Evolutionary conservation across 1,140 invertebrate species (phyloP).

Genomic region (Sogatella furcifera): DNA sequence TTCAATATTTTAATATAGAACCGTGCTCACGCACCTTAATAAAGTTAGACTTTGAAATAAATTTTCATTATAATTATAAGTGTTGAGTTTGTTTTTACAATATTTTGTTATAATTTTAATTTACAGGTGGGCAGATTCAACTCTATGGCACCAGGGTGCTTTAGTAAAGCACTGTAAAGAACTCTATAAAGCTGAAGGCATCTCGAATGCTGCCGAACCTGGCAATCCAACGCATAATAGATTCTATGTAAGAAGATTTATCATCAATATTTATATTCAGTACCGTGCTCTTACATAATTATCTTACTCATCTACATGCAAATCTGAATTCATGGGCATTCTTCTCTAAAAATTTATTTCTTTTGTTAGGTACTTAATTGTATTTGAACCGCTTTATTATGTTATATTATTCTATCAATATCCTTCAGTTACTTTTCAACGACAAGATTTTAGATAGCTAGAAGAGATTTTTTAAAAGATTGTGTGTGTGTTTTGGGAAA

Average conservation of each 20-base stretch:
- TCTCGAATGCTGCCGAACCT: conserved; percentile 60
- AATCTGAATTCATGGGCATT: conserved; percentile 5
- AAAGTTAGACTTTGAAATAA: too few species aligned
- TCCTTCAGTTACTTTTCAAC: too few species aligned
- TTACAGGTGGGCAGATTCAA: conserved; percentile 55
- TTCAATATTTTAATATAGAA: too few species aligned
- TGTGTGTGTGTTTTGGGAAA: too few species aligned
- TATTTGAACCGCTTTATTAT: too few species aligned
- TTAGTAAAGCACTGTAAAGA: conserved; percentile 68
- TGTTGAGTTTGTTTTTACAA: not conserved
- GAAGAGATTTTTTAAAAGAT: too few species aligned
- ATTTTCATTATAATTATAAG: too few species aligned
- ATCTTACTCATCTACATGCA: not conserved
- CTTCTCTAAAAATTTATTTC: too few species aligned
- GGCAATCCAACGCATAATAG: conserved; percentile 67
- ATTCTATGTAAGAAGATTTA: conserved; percentile 64
- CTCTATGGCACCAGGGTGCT: conserved; percentile 66
- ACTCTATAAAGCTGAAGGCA: conserved; percentile 66
- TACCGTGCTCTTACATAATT: not conserved
- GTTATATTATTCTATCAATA: not conserved
- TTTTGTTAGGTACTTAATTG: too few species aligned
- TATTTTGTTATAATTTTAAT: not conserved
- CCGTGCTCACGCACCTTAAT: too few species aligned
- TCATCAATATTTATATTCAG: too few species aligned
- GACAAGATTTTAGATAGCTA: not conserved